phyloP scores from a whole-genome alignment of 2,888 invertebrate species.

The Aquatica leii region DNA sequence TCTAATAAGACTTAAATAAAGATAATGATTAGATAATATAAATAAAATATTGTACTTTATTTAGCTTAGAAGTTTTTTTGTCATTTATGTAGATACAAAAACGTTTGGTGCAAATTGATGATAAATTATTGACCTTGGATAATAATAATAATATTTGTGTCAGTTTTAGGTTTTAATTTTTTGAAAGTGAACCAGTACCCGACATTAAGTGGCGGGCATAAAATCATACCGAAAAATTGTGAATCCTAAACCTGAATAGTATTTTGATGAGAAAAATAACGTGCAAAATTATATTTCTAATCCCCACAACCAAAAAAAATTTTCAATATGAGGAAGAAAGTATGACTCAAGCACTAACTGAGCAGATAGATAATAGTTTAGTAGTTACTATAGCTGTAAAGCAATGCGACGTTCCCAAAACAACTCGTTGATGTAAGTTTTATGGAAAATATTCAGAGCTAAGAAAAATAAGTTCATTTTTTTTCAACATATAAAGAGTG shows the following conservation, averaged over 20 bases:
- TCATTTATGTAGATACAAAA: too few species aligned
- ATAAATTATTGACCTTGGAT: background rate
- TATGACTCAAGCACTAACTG: too few species aligned
- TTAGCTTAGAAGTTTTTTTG: background rate
- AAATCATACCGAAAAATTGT: background rate
- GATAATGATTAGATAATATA: background rate
- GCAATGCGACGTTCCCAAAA: background rate
- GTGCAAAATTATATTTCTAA: too few species aligned
- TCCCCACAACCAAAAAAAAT: background rate
- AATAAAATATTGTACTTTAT: background rate
- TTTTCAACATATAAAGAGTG: background rate
- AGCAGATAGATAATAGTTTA: too few species aligned
- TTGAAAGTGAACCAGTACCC: background rate
- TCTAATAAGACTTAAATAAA: too few species aligned
- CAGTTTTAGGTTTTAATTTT: background rate
- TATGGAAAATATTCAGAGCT: background rate
- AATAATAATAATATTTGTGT: background rate
- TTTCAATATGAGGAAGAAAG: background rate
- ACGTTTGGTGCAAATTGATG: background rate
- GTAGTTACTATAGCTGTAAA: slow-evolving; percentile 2
- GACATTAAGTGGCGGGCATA: background rate
- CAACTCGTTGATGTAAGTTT: background rate
- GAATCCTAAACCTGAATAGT: background rate
- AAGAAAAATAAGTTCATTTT: background rate
- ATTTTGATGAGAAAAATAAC: background rate